phyloP scores from a whole-genome alignment of 2,113 vertebrate genomes.

The Blennius ocellaris region DNA sequence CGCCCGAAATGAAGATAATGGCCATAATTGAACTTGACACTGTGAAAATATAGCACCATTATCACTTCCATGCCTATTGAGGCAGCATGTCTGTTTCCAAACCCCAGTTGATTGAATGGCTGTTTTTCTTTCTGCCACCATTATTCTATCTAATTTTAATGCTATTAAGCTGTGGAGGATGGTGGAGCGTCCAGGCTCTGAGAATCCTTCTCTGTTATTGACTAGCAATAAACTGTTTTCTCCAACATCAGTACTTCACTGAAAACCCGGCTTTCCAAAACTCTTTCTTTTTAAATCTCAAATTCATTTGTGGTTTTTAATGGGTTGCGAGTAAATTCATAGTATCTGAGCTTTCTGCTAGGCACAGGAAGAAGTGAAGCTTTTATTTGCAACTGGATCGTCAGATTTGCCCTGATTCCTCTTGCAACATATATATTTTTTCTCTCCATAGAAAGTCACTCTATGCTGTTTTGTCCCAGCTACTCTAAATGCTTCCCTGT shows the following conservation, averaged over 20 bases:
- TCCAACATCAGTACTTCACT: neutral
- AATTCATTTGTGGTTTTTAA: neutral
- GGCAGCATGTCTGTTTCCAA: conserved; percentile 57
- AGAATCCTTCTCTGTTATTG: neutral
- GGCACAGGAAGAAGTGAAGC: neutral
- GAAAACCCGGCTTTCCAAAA: neutral
- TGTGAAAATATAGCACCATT: conserved; percentile 66
- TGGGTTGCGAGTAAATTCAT: neutral
- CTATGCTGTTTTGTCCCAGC: neutral
- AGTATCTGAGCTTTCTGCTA: neutral
- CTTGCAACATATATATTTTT: neutral
- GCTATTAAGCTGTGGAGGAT: conserved; percentile 12
- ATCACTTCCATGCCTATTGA: conserved; percentile 49
- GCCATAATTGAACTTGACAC: conserved; percentile 66
- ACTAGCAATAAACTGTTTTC: neutral
- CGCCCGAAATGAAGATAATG: conserved; percentile 71
- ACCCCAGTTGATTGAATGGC: conserved; percentile 18
- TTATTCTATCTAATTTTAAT: conserved; percentile 36
- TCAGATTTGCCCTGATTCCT: neutral
- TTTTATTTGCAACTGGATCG: neutral
- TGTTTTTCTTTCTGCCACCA: conserved; percentile 39
- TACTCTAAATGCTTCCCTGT: neutral
- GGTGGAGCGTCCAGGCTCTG: neutral
- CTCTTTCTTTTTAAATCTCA: neutral
- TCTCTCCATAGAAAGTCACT: neutral